Percentiles rank a stretch among this genome's conserved stretches.
These are phyloP conservation scores for Branchinecta lindahli DNA, from an alignment of 1,140 invertebrate genomes.

Conservation along the genomic window DNA sequence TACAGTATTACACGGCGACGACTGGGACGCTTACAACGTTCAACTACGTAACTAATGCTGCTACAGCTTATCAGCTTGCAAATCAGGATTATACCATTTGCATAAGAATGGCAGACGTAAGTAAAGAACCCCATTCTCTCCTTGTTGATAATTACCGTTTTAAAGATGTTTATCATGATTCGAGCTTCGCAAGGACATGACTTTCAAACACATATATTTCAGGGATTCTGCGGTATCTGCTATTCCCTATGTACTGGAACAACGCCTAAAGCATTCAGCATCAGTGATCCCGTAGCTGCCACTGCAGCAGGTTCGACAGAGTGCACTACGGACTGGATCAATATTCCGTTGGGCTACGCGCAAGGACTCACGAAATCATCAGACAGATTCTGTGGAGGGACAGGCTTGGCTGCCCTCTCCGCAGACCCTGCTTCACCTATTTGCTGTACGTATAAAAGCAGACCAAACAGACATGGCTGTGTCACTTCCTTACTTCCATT, in stretches of 20 bases:
- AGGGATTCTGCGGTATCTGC: constrained; percentile 19
- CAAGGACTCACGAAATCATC: neutral
- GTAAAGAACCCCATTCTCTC: too few relatives aligned
- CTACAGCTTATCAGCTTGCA: constrained; percentile 46
- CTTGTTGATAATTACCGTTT: too few relatives aligned
- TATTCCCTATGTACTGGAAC: constrained; percentile 14
- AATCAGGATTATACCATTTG: constrained; percentile 61
- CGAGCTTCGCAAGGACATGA: too few relatives aligned
- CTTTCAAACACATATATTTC: neutral
- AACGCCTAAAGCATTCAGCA: neutral
- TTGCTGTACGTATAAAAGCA: neutral
- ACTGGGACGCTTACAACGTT: constrained; percentile 54
- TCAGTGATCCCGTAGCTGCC: neutral
- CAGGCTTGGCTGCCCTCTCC: neutral
- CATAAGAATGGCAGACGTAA: constrained; percentile 38
- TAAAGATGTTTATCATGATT: too few relatives aligned
- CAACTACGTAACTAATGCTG: constrained; percentile 45
- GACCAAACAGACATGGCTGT: too few relatives aligned
- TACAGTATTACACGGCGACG: constrained; percentile 52
- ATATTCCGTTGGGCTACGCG: constrained; percentile 13
- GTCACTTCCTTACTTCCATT: too few relatives aligned
- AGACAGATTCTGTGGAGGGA: neutral
- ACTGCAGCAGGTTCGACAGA: neutral
- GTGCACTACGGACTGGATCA: constrained; percentile 13
- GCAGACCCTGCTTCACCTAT: neutral